Evolutionary conservation across 2,888 invertebrate species (phyloP), one percentile per base, ranked within the genome.

Genomic region (Ypsolopha sequella): DNA sequence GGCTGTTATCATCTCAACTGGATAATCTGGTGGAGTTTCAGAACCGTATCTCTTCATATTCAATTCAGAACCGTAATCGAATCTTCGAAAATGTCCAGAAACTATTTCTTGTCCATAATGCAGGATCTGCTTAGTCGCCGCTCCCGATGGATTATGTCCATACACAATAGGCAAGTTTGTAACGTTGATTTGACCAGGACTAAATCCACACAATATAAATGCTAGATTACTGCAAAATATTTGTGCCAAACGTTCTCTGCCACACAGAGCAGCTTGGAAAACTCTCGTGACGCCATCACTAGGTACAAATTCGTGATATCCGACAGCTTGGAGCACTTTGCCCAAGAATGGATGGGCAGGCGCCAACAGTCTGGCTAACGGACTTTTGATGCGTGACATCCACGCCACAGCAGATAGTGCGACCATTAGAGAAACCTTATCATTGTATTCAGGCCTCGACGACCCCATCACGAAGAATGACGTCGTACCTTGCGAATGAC

Each of bases 401-500:
- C 84, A 90, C 1, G 91, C 91, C 11, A 91, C 87, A 0, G 91
- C 91, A 0, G 90, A 90, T 54, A 91, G 62, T 6, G 88, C 87
- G 59, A 88, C 80, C 73, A 88, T 87, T 0, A 82, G 73, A 11
- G 75, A 68, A 7, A 92, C 78, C 66, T 90, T 90, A 0, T 73
- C 60, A 65, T 89, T 89, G 59, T 90, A 90, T 52, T 88, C 85
- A 0, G 90, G 89, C 13, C 66, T 63, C 55, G 80, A 72, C 2
- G 89, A 84, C 38, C 82, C 74, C 88, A 90, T 88, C 0, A 90
- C 88, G 65, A 82, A 91, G 60, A 89, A 90, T 10, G 70, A 67
- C 1, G 90, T 89, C 0, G 89, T 88, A 24, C 93, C 94, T 62
- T 88, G 88, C 0, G 93, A 93, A 65, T 94, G 93, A 0, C 93